Conservation (phyloP, 2,797 vertebrate genomes). For the Sebastes variabilis region DNA sequence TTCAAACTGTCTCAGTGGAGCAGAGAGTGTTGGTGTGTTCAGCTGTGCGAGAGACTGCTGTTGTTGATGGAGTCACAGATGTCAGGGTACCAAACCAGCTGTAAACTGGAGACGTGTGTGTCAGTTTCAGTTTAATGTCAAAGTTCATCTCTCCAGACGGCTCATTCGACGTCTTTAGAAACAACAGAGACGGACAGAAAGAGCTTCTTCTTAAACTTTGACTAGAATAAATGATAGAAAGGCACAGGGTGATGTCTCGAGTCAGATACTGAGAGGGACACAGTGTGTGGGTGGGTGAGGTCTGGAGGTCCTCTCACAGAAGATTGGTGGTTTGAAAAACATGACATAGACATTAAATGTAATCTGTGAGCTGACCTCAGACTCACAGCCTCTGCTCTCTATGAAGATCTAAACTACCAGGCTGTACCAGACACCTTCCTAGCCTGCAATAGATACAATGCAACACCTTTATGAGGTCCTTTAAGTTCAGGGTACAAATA, state of each 20-base stretch:
- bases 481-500: background rate
- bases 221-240: background rate
- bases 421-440: background rate
- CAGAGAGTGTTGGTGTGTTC: conserved; percentile 35
- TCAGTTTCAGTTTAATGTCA: conserved; percentile 5
- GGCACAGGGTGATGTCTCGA: background rate
- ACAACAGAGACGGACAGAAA: background rate
- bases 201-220: background rate
- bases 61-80: conserved; percentile 41
- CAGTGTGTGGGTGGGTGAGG: background rate
- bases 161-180: background rate
- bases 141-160: conserved; percentile 5
- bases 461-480: background rate
- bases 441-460: background rate
- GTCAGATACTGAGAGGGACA: background rate
- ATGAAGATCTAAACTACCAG: background rate
- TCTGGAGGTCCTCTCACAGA: background rate
- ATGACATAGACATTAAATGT: background rate
- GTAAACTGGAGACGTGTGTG: conserved; percentile 25
- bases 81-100: conserved; percentile 32
- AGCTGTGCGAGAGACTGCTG: conserved; percentile 3
- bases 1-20: conserved; percentile 25
- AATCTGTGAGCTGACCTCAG: background rate
- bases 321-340: background rate
- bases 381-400: background rate